Percentiles rank a stretch among this genome's conserved stretches.
Evolutionary conservation across 2,888 invertebrate genomes (phyloP).

Genomic region (Athripsodes cinereus): DNA sequence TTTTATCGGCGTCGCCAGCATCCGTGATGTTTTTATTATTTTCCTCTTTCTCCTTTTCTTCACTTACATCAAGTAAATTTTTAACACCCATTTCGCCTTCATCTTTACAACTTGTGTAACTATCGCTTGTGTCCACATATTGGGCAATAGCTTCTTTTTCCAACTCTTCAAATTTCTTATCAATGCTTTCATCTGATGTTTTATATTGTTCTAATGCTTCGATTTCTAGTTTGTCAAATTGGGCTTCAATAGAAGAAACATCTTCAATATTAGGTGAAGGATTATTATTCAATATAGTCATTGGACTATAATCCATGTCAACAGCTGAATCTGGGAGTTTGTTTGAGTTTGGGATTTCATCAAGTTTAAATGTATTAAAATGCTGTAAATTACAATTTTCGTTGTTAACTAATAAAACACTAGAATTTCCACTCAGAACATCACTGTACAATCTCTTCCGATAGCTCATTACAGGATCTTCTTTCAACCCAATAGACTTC

Average conservation of each 20-base stretch:
- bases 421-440: slow-evolving; percentile 8
- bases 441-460: slow-evolving; percentile 18
- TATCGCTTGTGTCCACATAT: slow-evolving; percentile 48
- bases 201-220: slow-evolving; percentile 56
- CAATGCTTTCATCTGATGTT: slow-evolving; percentile 51
- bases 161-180: slow-evolving; percentile 52
- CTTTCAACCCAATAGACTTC: slow-evolving; percentile 3
- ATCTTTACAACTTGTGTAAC: slow-evolving; percentile 39
- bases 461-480: slow-evolving; percentile 6
- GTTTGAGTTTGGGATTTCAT: neutral
- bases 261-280: neutral
- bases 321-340: neutral
- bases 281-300: neutral
- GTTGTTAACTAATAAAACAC: neutral
- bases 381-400: neutral
- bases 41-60: neutral
- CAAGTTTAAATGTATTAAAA: neutral
- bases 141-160: slow-evolving; percentile 63
- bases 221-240: slow-evolving; percentile 51
- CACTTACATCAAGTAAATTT: neutral
- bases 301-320: neutral
- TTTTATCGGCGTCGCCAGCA: neutral
- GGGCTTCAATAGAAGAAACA: slow-evolving; percentile 5
- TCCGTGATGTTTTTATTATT: neutral
- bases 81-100: neutral